phyloP scores from a whole-genome alignment of 2,797 vertebrate species.

The Pseudomugil gertrudae region DNA sequence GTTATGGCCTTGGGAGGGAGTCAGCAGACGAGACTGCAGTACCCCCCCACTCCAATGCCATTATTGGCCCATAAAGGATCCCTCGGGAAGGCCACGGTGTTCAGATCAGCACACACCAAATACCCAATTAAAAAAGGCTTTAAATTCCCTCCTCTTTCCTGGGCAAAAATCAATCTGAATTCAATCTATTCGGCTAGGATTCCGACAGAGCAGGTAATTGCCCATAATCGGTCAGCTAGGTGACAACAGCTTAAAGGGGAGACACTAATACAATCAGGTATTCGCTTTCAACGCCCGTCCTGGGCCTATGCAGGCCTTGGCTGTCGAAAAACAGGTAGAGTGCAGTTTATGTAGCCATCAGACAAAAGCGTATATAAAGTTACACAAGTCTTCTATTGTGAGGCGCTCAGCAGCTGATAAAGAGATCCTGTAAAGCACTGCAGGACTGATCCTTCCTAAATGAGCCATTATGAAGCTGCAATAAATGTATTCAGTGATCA shows the following conservation, averaged over 20 bases:
- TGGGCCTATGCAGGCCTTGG: constrained; percentile 45
- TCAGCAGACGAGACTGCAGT: constrained; percentile 84
- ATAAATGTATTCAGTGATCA: constrained; percentile 55
- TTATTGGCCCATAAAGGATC: constrained; percentile 90
- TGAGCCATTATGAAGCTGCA: constrained; percentile 63
- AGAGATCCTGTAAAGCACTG: constrained; percentile 66
- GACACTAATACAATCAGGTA: constrained; percentile 83
- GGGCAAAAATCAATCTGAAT: constrained; percentile 89
- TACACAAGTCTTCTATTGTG: constrained; percentile 71
- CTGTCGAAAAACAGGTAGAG: constrained; percentile 77
- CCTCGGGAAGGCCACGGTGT: constrained; percentile 83
- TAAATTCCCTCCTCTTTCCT: constrained; percentile 88
- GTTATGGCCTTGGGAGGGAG: constrained; percentile 88
- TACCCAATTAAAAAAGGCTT: constrained; percentile 91
- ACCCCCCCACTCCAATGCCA: constrained; percentile 80
- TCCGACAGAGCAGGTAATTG: constrained; percentile 89
- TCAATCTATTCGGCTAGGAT: constrained; percentile 88
- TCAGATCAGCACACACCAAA: constrained; percentile 90
- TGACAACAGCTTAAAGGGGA: constrained; percentile 86
- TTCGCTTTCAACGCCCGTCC: constrained; percentile 82
- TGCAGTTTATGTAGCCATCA: constrained; percentile 76
- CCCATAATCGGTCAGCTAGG: constrained; percentile 86
- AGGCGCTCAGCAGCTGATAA: constrained; percentile 65
- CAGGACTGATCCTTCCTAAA: constrained; percentile 70
- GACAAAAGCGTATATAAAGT: constrained; percentile 74